Evolutionary conservation across 2,797 vertebrate genomes (phyloP), one percentile per base, ranked within the genome.

Genomic region (Tadarida brasiliensis): DNA sequence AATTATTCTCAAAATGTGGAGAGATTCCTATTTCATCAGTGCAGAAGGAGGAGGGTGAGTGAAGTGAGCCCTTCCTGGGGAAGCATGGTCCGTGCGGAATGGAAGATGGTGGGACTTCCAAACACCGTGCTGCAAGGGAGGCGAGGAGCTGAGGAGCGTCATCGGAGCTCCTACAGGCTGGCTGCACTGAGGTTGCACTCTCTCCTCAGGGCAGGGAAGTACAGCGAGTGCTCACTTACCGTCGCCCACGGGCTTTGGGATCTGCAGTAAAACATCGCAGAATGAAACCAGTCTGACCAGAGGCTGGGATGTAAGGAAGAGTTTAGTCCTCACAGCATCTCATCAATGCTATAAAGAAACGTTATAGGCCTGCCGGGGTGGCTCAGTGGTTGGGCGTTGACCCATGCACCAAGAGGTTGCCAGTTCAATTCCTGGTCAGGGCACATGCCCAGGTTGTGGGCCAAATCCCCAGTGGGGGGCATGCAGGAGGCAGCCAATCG

Each of bases 121-220:
- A 57, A 14, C 11, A 19, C 49, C 2, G 0, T 1, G 59, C 47
- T 1, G 24, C 17, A 35, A 85, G 63, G 39, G 8, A 22, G 30
- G 11, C 14, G 15, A 39, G 74, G 44, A 28, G 4, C 16, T 5
- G 0, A 4, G 11, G 0, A 0, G 2, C 11, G 5, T 16, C 47
- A 17, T 0, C 24, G 0, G 20, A 56, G 51, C 16, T 7, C 35
- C 14, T 19, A 2, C 39, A 14, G 19, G 44, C 17, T 10, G 4
- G 3, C 7, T 4, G 24, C 16, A 0, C 0, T 9, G 12, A 10
- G 7, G 16, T 3, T 54, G 39, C 5, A 44, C 39, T 44, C 5
- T 44, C 7, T 7, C 39, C 39, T 44, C 39, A 7, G 39, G 67
- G 33, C 7, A 4, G 22, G 7, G 11, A 19, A 56, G 33, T 47